These are phyloP conservation scores for Kryphioiulus occultus DNA, from an alignment of 2,888 invertebrate genomes.

Conservation along the genomic window DNA sequence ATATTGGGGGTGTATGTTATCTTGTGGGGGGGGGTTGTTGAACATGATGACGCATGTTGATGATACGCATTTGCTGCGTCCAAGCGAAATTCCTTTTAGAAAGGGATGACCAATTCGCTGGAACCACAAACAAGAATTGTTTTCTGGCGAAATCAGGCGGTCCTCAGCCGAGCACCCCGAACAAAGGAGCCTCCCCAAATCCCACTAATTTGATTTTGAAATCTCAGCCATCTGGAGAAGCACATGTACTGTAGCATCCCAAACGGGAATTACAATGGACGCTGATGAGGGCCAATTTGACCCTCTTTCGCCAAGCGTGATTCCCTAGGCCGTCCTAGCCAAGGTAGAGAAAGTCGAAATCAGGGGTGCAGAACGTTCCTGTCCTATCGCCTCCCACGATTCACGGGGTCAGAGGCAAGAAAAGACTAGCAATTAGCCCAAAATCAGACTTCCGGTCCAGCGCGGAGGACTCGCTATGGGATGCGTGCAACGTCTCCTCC, in stretches of 20 bases:
- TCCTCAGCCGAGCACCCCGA: no score
- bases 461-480: neutral
- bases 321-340: neutral
- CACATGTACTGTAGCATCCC: neutral
- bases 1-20: no score
- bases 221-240: neutral
- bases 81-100: no score
- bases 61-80: no score
- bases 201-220: neutral
- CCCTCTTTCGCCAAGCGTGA: neutral
- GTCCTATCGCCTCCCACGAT: neutral
- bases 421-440: neutral
- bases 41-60: no score
- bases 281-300: neutral
- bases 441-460: neutral
- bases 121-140: no score
- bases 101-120: no score
- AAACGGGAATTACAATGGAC: neutral
- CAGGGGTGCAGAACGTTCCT: neutral
- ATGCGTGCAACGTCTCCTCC: neutral
- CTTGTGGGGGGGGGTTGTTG: no score
- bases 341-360: neutral
- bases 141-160: no score
- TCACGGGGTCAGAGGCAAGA: neutral
- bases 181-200: neutral